Conservation (phyloP, 2,888 invertebrate genomes). For the Oscheius sp. region DNA sequence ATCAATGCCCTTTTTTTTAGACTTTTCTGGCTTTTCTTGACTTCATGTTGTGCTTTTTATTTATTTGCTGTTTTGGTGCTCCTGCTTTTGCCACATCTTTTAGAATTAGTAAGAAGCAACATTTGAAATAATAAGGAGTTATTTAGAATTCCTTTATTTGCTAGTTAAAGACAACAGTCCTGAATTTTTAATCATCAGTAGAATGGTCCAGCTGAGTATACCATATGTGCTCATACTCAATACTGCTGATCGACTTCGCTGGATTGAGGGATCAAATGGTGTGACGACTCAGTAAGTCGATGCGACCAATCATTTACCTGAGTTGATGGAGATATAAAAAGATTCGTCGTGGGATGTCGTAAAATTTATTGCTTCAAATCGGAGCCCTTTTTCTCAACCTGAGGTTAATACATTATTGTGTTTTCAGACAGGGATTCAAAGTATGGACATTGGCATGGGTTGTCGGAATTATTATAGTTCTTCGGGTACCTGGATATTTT, state of each 20-base stretch:
- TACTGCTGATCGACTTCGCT: slow-evolving; percentile 48
- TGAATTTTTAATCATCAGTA: slow-evolving; percentile 41
- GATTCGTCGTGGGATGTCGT: slow-evolving; percentile 4
- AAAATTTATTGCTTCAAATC: slow-evolving; percentile 9
- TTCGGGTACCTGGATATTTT: slow-evolving; percentile 42
- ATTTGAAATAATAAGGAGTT: not conserved
- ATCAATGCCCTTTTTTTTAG: slow-evolving; percentile 21
- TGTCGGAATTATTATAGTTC: slow-evolving; percentile 8
- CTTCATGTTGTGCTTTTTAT: slow-evolving; percentile 54
- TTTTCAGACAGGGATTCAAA: slow-evolving; percentile 5
- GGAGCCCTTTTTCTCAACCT: not conserved
- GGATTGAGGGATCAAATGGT: slow-evolving; percentile 12
- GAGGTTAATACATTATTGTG: not conserved
- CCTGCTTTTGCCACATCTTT: slow-evolving; percentile 33
- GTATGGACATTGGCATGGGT: not conserved
- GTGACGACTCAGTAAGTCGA: not conserved
- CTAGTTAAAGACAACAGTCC: slow-evolving; percentile 44
- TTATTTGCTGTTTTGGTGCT: slow-evolving; percentile 48
- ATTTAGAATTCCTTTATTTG: slow-evolving; percentile 42
- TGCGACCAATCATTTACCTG: not conserved
- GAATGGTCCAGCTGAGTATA: slow-evolving; percentile 51
- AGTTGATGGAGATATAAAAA: slow-evolving; percentile 2
- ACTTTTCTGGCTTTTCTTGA: slow-evolving; percentile 54
- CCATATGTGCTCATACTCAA: slow-evolving; percentile 60
- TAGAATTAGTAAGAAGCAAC: slow-evolving; percentile 9